Evolutionary conservation across 2,888 invertebrate species (phyloP).

Genomic region (Thecophora atra): DNA sequence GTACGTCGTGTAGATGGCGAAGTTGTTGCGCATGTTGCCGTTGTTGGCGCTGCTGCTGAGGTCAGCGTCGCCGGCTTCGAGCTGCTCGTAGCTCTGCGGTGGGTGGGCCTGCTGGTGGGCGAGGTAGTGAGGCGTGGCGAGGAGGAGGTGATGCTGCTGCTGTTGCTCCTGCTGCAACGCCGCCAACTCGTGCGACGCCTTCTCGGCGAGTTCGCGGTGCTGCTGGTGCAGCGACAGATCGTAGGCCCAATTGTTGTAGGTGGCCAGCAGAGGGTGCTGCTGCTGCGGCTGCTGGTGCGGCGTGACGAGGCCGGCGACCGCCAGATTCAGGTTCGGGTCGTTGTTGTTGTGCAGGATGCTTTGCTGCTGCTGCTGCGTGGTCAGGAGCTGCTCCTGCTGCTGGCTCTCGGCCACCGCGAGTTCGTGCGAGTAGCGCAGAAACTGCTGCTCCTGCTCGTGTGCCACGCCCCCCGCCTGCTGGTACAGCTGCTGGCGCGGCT

Average conservation of each 20-base stretch:
- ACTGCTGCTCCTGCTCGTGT: constrained; percentile 28
- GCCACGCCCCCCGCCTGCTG: constrained; percentile 12
- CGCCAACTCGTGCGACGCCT: constrained; percentile 34
- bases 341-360: constrained; percentile 49
- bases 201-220: constrained; percentile 41
- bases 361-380: constrained; percentile 41
- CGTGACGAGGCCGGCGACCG: constrained; percentile 31
- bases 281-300: constrained; percentile 40
- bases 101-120: constrained; percentile 45
- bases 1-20: constrained; percentile 50
- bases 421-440: constrained; percentile 39
- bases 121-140: constrained; percentile 41
- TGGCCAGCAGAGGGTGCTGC: constrained; percentile 45
- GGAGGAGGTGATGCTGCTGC: constrained; percentile 43
- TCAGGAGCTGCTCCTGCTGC: constrained; percentile 45
- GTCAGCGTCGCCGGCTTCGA: constrained; percentile 14
- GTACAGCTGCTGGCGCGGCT: constrained; percentile 28
- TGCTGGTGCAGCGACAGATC: constrained; percentile 53
- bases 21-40: constrained; percentile 59
- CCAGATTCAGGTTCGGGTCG: constrained; percentile 53
- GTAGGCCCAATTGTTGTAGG: constrained; percentile 54
- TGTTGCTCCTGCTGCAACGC: constrained; percentile 44
- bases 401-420: constrained; percentile 31
- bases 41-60: constrained; percentile 6
- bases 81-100: constrained; percentile 37